Percentiles rank a stretch among this genome's conserved stretches.
phyloP scores from a whole-genome alignment of 2,113 vertebrate genomes.

The Colistium nudipinnis region DNA sequence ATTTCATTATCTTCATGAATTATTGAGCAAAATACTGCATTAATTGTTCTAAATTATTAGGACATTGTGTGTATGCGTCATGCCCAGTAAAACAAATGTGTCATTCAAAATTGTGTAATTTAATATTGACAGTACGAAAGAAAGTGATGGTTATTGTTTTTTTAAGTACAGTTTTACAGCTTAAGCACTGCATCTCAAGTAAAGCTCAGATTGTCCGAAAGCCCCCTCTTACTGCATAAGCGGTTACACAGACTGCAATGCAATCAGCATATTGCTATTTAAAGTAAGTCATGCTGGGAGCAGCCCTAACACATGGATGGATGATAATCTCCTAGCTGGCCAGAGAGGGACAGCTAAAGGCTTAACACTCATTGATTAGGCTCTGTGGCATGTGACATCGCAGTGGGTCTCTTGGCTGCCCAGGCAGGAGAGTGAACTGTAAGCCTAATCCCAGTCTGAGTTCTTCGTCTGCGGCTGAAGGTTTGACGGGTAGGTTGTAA shows the following conservation, averaged over 20 bases:
- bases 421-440: conserved; percentile 24
- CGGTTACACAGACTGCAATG: conserved; percentile 17
- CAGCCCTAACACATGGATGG: conserved; percentile 55
- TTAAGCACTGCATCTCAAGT: conserved; percentile 29
- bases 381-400: conserved; percentile 59
- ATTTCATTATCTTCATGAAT: not conserved
- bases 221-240: conserved; percentile 31
- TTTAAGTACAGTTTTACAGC: conserved; percentile 33
- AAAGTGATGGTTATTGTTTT: conserved; percentile 19
- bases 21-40: not conserved
- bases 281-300: conserved; percentile 67
- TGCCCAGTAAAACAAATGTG: not conserved
- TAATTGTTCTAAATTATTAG: not conserved
- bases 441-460: conserved; percentile 34
- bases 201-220: conserved; percentile 30
- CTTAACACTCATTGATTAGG: conserved; percentile 77
- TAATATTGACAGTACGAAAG: not conserved
- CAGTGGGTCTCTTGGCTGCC: conserved; percentile 50
- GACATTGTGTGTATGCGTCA: not conserved
- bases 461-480: conserved; percentile 22
- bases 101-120: conserved; percentile 1
- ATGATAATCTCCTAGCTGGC: conserved; percentile 69
- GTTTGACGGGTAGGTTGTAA: not conserved
- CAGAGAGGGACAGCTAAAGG: conserved; percentile 54
- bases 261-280: conserved; percentile 71